Evolutionary conservation across 2,797 vertebrate species (phyloP).

Genomic region (Perodicticus potto): DNA sequence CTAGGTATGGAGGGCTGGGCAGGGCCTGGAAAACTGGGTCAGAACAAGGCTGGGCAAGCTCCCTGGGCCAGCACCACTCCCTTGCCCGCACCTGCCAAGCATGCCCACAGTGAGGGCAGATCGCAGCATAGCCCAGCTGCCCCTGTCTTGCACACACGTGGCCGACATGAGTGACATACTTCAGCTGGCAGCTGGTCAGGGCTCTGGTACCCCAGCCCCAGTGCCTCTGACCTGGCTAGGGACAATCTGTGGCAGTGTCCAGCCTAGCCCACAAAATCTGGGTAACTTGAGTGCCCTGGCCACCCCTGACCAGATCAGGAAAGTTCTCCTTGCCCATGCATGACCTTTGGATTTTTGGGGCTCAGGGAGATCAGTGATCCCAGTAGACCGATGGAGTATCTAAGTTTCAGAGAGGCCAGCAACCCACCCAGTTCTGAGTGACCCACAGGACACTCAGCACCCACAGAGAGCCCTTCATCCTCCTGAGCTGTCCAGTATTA

Average conservation of each 20-base stretch:
- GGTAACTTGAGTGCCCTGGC: neutral
- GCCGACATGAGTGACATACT: rapidly evolving
- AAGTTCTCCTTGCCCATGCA: neutral
- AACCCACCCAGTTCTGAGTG: neutral
- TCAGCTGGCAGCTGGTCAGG: neutral
- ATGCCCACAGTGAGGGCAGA: neutral
- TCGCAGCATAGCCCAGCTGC: neutral
- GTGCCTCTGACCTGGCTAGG: neutral
- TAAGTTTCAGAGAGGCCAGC: neutral
- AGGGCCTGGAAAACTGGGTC: constrained; percentile 70
- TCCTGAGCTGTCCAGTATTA: neutral
- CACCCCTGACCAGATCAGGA: neutral
- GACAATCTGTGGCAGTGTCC: neutral
- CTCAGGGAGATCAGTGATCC: neutral
- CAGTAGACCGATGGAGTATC: neutral
- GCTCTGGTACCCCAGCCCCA: neutral
- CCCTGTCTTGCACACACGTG: neutral
- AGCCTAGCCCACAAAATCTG: neutral
- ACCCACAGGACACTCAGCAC: neutral
- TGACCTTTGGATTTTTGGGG: neutral
- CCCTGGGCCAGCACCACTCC: neutral
- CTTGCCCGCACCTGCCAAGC: neutral
- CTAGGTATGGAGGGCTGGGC: neutral
- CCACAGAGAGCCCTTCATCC: too few species aligned
- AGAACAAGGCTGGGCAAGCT: constrained; percentile 75